phyloP scores from a whole-genome alignment of 2,113 vertebrate species.

The Jacana jacana region DNA sequence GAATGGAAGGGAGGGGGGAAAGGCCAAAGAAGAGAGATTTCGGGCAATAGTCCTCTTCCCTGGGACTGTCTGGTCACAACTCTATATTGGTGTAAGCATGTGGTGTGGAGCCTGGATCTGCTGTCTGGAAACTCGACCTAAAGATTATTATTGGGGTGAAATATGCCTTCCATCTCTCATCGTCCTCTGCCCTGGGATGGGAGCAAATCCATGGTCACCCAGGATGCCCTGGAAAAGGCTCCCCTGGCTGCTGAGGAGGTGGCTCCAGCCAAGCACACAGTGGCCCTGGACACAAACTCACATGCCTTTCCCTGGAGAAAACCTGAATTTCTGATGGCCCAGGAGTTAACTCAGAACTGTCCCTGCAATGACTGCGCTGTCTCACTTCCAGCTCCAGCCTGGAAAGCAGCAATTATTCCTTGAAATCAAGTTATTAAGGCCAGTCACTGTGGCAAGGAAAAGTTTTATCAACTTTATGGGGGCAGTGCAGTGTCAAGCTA shows the following conservation, averaged over 20 bases:
- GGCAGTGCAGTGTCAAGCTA: neutral
- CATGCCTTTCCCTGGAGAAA: neutral
- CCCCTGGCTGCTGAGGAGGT: neutral
- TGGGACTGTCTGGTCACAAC: neutral
- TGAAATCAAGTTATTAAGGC: neutral
- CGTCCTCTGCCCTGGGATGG: neutral
- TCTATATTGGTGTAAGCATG: neutral
- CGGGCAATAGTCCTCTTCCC: neutral
- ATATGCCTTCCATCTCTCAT: fast-evolving
- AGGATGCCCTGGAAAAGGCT: neutral
- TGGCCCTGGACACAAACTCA: neutral
- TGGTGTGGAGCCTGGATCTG: neutral
- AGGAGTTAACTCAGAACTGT: neutral
- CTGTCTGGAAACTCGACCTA: fast-evolving
- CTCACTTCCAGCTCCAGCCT: neutral
- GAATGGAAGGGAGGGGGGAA: neutral
- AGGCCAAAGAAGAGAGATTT: neutral
- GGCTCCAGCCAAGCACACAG: fast-evolving
- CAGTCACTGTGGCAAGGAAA: neutral
- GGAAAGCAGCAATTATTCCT: neutral
- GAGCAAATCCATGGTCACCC: neutral
- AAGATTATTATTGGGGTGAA: neutral
- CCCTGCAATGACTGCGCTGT: fast-evolving
- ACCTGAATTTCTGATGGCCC: neutral
- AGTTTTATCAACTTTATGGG: neutral